Evolutionary conservation across 2,888 invertebrate genomes (phyloP).

Genomic region (Monochamus alternatus): DNA sequence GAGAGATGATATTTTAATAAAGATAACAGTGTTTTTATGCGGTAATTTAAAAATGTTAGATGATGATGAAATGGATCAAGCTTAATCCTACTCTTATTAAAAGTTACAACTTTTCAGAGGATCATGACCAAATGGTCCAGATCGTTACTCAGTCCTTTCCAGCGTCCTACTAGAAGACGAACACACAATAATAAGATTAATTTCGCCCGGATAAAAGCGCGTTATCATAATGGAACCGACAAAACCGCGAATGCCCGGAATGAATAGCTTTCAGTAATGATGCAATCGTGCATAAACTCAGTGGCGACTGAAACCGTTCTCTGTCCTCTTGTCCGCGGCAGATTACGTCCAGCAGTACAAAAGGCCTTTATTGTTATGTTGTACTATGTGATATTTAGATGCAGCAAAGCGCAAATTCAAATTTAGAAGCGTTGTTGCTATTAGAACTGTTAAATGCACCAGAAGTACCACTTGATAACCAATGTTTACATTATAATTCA

Average conservation of each 20-base stretch:
- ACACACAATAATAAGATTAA: neutral
- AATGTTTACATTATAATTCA: too few species aligned
- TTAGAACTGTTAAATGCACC: too few species aligned
- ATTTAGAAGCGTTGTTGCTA: too few species aligned
- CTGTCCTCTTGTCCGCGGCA: neutral
- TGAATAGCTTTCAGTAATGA: conserved; percentile 32
- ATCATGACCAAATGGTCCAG: neutral
- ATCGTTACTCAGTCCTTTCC: neutral
- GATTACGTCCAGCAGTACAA: conserved; percentile 12
- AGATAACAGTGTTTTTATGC: too few species aligned
- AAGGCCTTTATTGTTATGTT: neutral
- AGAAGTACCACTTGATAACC: too few species aligned
- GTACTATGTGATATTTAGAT: neutral
- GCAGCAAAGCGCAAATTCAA: too few species aligned
- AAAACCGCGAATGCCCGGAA: conserved; percentile 13
- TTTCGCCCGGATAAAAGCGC: conserved; percentile 10
- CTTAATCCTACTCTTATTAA: too few species aligned
- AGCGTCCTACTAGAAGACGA: neutral
- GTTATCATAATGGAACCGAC: conserved; percentile 30
- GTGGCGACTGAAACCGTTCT: conserved; percentile 16
- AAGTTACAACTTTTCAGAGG: too few species aligned
- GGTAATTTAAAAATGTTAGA: too few species aligned
- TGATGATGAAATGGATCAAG: too few species aligned
- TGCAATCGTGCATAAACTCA: conserved; percentile 22
- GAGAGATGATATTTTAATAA: too few species aligned